Percentiles rank a stretch among this genome's conserved stretches.
phyloP scores from a whole-genome alignment of 2,797 vertebrate genomes.

The Cryptoblepharus egeriae region DNA sequence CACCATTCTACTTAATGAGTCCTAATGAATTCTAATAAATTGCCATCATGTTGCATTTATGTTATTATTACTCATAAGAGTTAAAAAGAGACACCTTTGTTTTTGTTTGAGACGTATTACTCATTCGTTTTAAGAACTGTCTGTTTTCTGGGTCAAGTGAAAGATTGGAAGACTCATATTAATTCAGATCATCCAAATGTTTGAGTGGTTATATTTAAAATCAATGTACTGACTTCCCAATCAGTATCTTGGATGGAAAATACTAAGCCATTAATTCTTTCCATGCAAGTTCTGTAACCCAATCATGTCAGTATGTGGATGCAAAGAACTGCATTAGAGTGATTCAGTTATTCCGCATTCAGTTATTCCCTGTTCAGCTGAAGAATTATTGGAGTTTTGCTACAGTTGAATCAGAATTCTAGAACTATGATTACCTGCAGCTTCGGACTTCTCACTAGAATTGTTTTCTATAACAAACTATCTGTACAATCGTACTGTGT shows the following conservation, averaged over 20 bases:
- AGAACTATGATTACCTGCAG: slow-evolving; percentile 56
- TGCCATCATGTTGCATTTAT: slow-evolving; percentile 27
- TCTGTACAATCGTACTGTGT: no score
- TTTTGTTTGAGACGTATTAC: slow-evolving; percentile 47
- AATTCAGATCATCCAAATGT: slow-evolving; percentile 62
- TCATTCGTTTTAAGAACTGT: slow-evolving; percentile 44
- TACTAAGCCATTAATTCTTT: slow-evolving; percentile 54
- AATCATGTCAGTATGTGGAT: slow-evolving; percentile 45
- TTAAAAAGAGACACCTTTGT: slow-evolving; percentile 44
- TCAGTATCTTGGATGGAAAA: slow-evolving; percentile 57
- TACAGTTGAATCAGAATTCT: slow-evolving; percentile 63
- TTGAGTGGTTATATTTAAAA: slow-evolving; percentile 60
- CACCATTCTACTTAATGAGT: slow-evolving; percentile 22
- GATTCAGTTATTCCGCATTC: no score
- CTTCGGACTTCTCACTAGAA: slow-evolving; percentile 55
- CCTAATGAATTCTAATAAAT: slow-evolving; percentile 46
- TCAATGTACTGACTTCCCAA: slow-evolving; percentile 57
- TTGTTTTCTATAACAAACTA: slow-evolving; percentile 43
- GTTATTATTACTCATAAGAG: slow-evolving; percentile 19
- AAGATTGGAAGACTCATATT: slow-evolving; percentile 60
- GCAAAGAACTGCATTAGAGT: slow-evolving; percentile 59
- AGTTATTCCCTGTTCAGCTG: slow-evolving; percentile 67
- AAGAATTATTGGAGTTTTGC: slow-evolving; percentile 69
- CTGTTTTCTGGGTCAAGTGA: slow-evolving; percentile 56
- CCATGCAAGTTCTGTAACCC: slow-evolving; percentile 11